Evolutionary conservation across 2,888 invertebrate genomes (phyloP).

Genomic region (Scrobipalpa atriplicella): DNA sequence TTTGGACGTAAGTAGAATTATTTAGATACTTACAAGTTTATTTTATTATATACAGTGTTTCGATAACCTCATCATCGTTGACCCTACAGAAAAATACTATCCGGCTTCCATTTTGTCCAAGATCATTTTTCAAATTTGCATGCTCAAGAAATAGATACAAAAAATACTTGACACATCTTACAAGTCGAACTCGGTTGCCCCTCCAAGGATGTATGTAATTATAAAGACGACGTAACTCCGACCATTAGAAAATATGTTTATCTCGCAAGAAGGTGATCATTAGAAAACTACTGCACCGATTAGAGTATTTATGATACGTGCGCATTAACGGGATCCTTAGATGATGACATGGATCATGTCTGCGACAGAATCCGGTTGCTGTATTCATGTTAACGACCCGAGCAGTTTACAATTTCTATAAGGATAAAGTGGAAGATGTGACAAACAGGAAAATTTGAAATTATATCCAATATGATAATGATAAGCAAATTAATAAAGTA

Average conservation of each 20-base stretch:
- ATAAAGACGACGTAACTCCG: not conserved
- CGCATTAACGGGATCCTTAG: not conserved
- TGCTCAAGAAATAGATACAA: not conserved
- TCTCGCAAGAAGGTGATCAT: slow-evolving; percentile 6
- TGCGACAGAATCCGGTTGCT: slow-evolving; percentile 36
- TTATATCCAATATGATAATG: not conserved
- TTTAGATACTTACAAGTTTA: not conserved
- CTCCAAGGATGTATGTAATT: slow-evolving; percentile 9
- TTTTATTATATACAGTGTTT: not conserved
- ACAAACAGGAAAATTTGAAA: slow-evolving; percentile 18
- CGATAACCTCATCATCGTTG: slow-evolving; percentile 15
- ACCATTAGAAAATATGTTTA: slow-evolving; percentile 11
- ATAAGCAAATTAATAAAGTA: not conserved
- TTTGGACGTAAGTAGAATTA: slow-evolving; percentile 51
- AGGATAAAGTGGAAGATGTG: slow-evolving; percentile 12
- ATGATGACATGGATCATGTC: not conserved
- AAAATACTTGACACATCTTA: not conserved
- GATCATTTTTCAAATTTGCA: not conserved
- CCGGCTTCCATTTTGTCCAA: not conserved
- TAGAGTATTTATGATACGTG: slow-evolving; percentile 1
- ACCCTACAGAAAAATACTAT: slow-evolving; percentile 24
- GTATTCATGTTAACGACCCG: slow-evolving; percentile 27
- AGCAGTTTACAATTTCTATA: not conserved
- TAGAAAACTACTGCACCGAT: slow-evolving; percentile 10
- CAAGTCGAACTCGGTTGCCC: slow-evolving; percentile 3